Percentiles rank a stretch among this genome's conserved stretches.
Evolutionary conservation across 1,140 invertebrate species (phyloP).

Genomic region (Ceratina japonica): DNA sequence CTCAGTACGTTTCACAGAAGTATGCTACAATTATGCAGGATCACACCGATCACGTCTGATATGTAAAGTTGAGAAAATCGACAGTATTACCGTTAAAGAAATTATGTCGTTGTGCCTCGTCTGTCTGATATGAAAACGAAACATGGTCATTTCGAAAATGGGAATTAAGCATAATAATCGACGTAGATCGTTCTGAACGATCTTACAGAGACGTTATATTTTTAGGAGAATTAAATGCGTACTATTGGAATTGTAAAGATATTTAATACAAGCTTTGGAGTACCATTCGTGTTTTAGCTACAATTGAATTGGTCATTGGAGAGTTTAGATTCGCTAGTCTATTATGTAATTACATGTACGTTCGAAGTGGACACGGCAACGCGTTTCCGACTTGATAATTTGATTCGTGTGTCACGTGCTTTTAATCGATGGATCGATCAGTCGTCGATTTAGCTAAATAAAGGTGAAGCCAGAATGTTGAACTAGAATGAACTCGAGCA

Average conservation of each 20-base stretch:
- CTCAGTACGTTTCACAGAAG: conserved; percentile 5
- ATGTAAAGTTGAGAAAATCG: background rate
- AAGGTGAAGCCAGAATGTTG: conserved; percentile 2
- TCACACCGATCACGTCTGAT: conserved; percentile 6
- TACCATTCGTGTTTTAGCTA: conserved; percentile 1
- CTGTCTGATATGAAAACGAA: too few relatives aligned
- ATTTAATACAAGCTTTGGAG: conserved; percentile 12
- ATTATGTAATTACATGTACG: background rate
- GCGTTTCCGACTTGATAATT: background rate
- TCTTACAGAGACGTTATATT: background rate
- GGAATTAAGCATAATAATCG: background rate
- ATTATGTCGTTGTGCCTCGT: background rate
- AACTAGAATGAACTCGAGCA: conserved; percentile 8
- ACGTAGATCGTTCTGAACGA: conserved; percentile 11
- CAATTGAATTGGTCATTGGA: background rate
- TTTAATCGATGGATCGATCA: background rate
- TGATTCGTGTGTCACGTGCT: too few relatives aligned
- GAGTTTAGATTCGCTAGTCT: conserved; percentile 21
- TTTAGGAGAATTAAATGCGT: background rate
- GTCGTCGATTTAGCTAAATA: background rate
- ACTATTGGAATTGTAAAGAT: background rate
- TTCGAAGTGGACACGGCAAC: background rate
- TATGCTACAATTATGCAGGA: conserved; percentile 20
- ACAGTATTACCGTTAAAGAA: conserved; percentile 18
- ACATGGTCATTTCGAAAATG: too few relatives aligned